These are phyloP conservation scores for Trichacis sp. DNA, from an alignment of 2,888 invertebrate species.

Conservation along the genomic window DNA sequence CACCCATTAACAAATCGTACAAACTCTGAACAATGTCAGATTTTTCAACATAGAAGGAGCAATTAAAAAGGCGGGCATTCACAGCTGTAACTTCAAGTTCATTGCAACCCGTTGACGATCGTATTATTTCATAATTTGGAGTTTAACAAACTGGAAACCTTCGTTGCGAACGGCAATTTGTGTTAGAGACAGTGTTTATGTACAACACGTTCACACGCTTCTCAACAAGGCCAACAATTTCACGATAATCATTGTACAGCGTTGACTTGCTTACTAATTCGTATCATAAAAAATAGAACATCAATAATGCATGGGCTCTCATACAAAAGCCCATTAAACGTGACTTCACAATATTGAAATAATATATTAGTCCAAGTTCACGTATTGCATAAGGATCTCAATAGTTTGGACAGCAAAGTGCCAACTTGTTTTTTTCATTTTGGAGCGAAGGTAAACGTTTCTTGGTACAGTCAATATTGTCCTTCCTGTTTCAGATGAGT, in stretches of 20 bases:
- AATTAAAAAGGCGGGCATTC: slow-evolving; percentile 6
- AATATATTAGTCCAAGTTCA: neutral
- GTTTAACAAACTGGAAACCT: slow-evolving; percentile 34
- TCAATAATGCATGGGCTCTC: neutral
- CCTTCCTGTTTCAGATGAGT: slow-evolving; percentile 49
- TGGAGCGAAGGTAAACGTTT: too few species aligned
- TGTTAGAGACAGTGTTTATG: slow-evolving; percentile 25
- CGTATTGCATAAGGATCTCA: neutral
- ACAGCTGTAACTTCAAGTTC: slow-evolving; percentile 8
- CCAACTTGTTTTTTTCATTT: too few species aligned
- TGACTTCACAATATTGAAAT: neutral
- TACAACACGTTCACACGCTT: slow-evolving; percentile 49
- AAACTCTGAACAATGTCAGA: too few species aligned
- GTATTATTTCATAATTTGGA: slow-evolving; percentile 31
- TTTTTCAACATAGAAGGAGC: neutral
- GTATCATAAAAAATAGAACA: slow-evolving; percentile 13
- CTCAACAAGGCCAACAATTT: slow-evolving; percentile 52
- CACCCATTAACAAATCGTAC: too few species aligned
- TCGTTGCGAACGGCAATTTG: slow-evolving; percentile 26
- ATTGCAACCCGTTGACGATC: slow-evolving; percentile 16
- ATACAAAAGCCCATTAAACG: neutral
- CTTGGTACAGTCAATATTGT: too few species aligned
- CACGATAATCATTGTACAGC: slow-evolving; percentile 43
- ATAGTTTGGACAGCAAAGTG: neutral
- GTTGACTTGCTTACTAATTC: slow-evolving; percentile 23